These are phyloP conservation scores for Pipistrellus nathusii DNA, from an alignment of 2,797 vertebrate genomes.

Conservation along the genomic window DNA sequence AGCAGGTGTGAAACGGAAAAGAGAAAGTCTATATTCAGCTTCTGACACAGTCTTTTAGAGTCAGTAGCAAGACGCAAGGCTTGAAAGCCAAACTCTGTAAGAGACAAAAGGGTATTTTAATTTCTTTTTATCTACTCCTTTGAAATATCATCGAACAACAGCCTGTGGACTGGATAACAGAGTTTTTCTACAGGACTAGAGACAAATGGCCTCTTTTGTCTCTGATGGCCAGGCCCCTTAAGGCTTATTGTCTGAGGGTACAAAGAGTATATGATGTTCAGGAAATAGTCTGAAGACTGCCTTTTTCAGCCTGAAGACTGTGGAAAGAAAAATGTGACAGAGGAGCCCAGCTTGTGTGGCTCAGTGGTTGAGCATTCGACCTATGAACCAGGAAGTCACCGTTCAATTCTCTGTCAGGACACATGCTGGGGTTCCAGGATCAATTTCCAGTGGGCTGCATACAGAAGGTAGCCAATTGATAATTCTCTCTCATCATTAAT, in stretches of 20 bases:
- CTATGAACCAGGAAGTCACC: no score
- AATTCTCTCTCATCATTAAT: no score
- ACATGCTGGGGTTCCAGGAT: no score
- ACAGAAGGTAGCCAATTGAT: no score
- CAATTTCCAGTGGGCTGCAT: no score
- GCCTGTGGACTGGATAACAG: not conserved
- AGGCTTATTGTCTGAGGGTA: not conserved
- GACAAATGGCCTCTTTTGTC: not conserved
- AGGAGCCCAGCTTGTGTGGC: no score
- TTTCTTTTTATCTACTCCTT: slow-evolving; percentile 38
- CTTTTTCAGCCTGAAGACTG: not conserved
- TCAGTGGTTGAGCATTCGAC: no score
- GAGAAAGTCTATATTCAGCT: not conserved
- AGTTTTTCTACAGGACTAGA: not conserved
- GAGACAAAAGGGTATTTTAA: slow-evolving; percentile 13
- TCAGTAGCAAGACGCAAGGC: not conserved
- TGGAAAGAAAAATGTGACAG: not conserved
- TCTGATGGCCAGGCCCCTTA: not conserved
- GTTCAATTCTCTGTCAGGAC: no score
- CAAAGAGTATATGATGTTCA: not conserved
- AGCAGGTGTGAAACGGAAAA: not conserved
- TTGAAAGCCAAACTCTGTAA: slow-evolving; percentile 3
- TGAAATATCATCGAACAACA: not conserved
- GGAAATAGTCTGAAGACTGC: not conserved
- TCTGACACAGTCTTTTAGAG: not conserved